These are phyloP conservation scores for Dicaeum eximium DNA, from an alignment of 2,113 vertebrate genomes.

Conservation along the genomic window DNA sequence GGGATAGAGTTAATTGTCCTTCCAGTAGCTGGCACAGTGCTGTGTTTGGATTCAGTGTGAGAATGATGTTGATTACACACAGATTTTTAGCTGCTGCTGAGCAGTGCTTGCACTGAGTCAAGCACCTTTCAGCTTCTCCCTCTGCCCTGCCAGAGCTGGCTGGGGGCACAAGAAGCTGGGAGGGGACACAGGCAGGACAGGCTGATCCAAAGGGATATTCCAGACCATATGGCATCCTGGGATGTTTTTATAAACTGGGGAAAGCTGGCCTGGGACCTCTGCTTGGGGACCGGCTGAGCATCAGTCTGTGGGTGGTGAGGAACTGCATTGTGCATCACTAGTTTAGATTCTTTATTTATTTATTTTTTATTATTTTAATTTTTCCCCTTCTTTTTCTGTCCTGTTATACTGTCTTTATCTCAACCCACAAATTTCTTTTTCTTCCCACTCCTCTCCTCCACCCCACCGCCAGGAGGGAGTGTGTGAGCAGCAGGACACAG, in stretches of 20 bases:
- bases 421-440: not conserved
- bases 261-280: not conserved
- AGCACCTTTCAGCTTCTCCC: not conserved
- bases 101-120: not conserved
- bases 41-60: not conserved
- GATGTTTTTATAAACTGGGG: not conserved
- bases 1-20: not conserved
- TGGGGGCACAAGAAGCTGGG: not conserved
- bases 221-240: not conserved
- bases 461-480: accelerated
- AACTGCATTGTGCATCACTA: not conserved
- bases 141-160: not conserved
- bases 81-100: not conserved
- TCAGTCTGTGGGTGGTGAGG: not conserved
- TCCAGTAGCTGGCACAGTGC: not conserved
- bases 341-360: not conserved
- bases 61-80: not conserved
- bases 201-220: not conserved
- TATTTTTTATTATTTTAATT: no score
- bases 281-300: not conserved
- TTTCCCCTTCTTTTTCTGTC: not conserved
- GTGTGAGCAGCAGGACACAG: not conserved
- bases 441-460: not conserved
- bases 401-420: not conserved
- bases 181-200: not conserved